Percentiles rank a stretch among this genome's conserved stretches.
phyloP scores from a whole-genome alignment of 1,140 invertebrate genomes.

The Calycopis cecrops region DNA sequence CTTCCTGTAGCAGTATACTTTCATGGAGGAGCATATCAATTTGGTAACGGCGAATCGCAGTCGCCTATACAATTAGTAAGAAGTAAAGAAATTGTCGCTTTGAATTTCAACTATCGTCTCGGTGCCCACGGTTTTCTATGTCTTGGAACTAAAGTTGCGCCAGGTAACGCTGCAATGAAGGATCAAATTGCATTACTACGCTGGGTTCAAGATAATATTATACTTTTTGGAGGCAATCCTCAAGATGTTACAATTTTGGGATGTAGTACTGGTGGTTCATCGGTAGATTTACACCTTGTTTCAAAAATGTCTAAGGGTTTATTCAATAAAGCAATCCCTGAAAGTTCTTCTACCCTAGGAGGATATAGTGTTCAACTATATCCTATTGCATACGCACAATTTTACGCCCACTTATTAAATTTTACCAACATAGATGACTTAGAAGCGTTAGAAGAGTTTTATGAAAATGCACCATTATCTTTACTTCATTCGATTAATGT shows the following conservation, averaged over 20 bases:
- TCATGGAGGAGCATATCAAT: conserved; percentile 38
- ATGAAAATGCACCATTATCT: conserved; percentile 9
- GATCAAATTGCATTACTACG: conserved; percentile 36
- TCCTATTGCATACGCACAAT: conserved; percentile 30
- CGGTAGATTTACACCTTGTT: conserved; percentile 33
- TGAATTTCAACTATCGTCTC: conserved; percentile 42
- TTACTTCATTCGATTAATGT: conserved; percentile 10
- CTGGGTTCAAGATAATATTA: conserved; percentile 43
- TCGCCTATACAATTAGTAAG: conserved; percentile 25
- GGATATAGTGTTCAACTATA: conserved; percentile 29
- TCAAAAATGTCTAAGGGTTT: conserved; percentile 33
- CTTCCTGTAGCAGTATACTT: conserved; percentile 32
- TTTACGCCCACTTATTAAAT: conserved; percentile 25
- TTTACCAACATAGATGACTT: conserved; percentile 30
- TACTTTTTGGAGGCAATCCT: conserved; percentile 41
- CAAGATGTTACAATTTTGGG: conserved; percentile 39
- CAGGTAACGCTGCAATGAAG: conserved; percentile 46
- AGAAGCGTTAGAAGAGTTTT: conserved; percentile 17
- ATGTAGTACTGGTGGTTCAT: conserved; percentile 35
- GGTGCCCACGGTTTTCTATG: conserved; percentile 42
- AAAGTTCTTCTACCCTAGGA: conserved; percentile 28
- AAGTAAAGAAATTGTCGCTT: conserved; percentile 28
- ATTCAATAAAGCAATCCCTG: conserved; percentile 36
- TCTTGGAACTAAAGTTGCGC: conserved; percentile 35
- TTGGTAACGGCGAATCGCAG: conserved; percentile 24